phyloP scores from a whole-genome alignment of 2,888 invertebrate genomes.

The Phrixothrix hirtus region DNA sequence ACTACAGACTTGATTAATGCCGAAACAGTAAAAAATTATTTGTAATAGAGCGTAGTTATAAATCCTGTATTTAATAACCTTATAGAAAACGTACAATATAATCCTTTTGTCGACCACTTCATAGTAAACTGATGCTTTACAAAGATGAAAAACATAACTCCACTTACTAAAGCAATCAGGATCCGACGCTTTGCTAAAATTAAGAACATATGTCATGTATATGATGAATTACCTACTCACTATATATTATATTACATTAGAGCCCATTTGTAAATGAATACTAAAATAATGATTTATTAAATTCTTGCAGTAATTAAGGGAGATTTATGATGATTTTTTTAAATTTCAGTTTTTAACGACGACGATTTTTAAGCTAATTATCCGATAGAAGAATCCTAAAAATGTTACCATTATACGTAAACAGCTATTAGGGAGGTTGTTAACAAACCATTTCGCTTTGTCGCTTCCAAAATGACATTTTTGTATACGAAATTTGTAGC shows the following conservation, averaged over 20 bases:
- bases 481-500: conserved; percentile 16
- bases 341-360: conserved; percentile 22
- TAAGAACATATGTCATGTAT: conserved; percentile 26
- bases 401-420: conserved; percentile 36
- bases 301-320: conserved; percentile 24
- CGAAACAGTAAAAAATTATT: too few relatives aligned
- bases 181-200: conserved; percentile 25
- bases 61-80: not conserved
- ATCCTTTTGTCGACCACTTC: not conserved
- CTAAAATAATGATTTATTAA: conserved; percentile 35
- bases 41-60: not conserved
- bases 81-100: too few relatives aligned
- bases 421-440: conserved; percentile 36
- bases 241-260: conserved; percentile 34
- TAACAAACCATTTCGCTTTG: conserved; percentile 36
- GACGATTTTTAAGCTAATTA: conserved; percentile 29
- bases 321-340: conserved; percentile 26
- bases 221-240: conserved; percentile 31
- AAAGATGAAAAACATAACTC: conserved; percentile 9
- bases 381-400: conserved; percentile 33
- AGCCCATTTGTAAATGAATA: conserved; percentile 33
- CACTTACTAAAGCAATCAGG: conserved; percentile 20
- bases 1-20: too few relatives aligned
- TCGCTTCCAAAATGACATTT: conserved; percentile 35
- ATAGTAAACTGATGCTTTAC: not conserved